phyloP scores from a whole-genome alignment of 2,888 invertebrate species.

The Enoplolaimus lenunculus region DNA sequence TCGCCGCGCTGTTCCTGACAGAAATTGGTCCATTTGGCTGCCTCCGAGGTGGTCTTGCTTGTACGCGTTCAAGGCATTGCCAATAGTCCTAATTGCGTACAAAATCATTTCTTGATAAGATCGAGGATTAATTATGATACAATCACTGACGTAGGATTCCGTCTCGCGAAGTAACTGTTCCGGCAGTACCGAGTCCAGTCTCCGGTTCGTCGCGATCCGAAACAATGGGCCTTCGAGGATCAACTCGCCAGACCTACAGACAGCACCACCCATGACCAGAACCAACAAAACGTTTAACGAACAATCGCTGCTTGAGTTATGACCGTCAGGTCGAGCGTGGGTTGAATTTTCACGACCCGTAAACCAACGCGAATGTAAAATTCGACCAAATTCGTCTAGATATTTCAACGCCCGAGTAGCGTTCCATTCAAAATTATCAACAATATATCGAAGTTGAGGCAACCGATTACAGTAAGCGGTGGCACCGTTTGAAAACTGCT shows the following conservation, averaged over 20 bases:
- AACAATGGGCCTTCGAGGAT: background rate
- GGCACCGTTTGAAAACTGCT: background rate
- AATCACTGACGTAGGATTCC: background rate
- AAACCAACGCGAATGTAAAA: background rate
- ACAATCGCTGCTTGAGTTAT: background rate
- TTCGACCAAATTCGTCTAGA: background rate
- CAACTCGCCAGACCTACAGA: background rate
- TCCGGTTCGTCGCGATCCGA: background rate
- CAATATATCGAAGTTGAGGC: background rate
- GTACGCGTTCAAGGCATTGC: background rate
- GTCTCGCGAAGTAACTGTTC: background rate
- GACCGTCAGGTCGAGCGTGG: background rate
- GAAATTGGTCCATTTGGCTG: background rate
- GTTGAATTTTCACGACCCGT: background rate
- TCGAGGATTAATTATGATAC: background rate
- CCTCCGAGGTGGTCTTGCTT: no score
- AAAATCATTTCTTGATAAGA: background rate
- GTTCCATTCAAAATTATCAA: background rate
- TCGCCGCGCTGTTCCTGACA: background rate
- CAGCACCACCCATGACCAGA: background rate
- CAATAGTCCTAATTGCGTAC: background rate
- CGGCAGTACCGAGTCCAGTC: background rate
- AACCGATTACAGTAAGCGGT: background rate
- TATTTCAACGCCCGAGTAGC: background rate
- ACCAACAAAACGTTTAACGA: background rate